Conservation (phyloP, 2,888 invertebrate species). For the Andrena trimmerana region DNA sequence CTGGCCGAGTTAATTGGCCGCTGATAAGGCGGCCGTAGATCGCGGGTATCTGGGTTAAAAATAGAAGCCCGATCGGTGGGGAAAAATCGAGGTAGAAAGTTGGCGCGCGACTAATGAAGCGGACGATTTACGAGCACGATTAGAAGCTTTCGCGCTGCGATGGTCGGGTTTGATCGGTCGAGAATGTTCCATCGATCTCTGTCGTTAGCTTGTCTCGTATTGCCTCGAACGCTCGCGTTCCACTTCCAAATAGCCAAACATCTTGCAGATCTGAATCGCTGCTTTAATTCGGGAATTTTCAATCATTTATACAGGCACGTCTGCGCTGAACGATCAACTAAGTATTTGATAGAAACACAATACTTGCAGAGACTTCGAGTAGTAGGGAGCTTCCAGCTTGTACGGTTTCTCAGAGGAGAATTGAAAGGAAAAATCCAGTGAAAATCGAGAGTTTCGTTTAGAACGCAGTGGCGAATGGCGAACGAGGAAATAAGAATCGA, state of each 20-base stretch:
- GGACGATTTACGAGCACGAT: constrained; percentile 31
- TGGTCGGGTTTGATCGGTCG: constrained; percentile 2
- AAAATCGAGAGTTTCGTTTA: constrained; percentile 38
- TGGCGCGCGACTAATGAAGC: constrained; percentile 44
- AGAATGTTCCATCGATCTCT: no score
- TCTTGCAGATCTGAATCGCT: no score
- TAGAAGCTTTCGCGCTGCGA: constrained; percentile 42
- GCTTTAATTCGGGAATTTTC: no score
- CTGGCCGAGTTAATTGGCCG: constrained; percentile 42
- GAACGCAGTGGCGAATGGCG: constrained; percentile 5
- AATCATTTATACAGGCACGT: no score
- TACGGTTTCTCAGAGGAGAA: not conserved
- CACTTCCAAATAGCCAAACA: no score
- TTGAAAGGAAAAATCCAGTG: constrained; percentile 16
- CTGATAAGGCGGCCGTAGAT: constrained; percentile 32
- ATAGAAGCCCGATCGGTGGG: constrained; percentile 9
- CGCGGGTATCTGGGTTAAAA: constrained; percentile 27
- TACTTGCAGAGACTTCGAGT: no score
- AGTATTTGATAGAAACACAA: no score
- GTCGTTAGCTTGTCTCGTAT: no score
- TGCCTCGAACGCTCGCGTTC: no score
- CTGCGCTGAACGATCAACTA: no score
- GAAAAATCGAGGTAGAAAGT: constrained; percentile 55
- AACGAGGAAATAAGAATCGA: constrained; percentile 27
- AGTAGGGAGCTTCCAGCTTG: no score